phyloP scores from a whole-genome alignment of 2,113 vertebrate genomes.

The Donacobius atricapilla region DNA sequence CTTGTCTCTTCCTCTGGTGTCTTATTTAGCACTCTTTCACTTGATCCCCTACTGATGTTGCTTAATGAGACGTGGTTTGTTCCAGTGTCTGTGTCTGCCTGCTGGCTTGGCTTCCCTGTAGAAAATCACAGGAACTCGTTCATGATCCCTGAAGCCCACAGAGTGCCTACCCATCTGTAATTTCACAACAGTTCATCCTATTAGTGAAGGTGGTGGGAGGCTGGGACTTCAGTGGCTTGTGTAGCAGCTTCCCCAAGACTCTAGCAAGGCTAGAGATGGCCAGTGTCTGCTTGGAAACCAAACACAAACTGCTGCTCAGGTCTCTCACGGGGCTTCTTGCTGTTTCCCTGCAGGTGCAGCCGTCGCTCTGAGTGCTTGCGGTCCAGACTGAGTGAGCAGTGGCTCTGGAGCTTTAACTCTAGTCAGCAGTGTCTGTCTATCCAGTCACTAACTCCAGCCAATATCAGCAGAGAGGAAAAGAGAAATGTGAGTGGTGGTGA shows the following conservation, averaged over 20 bases:
- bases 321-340: not conserved
- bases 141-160: not conserved
- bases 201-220: not conserved
- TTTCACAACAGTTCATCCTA: not conserved
- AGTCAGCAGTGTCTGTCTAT: constrained; percentile 83
- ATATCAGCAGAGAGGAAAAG: constrained; percentile 88
- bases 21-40: not conserved
- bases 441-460: constrained; percentile 83
- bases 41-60: not conserved
- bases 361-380: constrained; percentile 80
- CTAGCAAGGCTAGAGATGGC: not conserved
- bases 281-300: not conserved
- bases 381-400: constrained; percentile 78
- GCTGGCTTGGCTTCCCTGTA: not conserved
- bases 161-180: not conserved
- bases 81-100: not conserved
- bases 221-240: not conserved
- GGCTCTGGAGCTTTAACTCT: constrained; percentile 95
- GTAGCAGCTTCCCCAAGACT: not conserved
- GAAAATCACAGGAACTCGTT: not conserved
- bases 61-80: not conserved
- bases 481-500: constrained; percentile 73
- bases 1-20: not conserved
- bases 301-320: not conserved
- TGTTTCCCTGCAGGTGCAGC: constrained; percentile 77